Percentiles rank a stretch among this genome's conserved stretches.
phyloP scores from a whole-genome alignment of 2,797 vertebrate genomes.

The Tenualosa ilisha region DNA sequence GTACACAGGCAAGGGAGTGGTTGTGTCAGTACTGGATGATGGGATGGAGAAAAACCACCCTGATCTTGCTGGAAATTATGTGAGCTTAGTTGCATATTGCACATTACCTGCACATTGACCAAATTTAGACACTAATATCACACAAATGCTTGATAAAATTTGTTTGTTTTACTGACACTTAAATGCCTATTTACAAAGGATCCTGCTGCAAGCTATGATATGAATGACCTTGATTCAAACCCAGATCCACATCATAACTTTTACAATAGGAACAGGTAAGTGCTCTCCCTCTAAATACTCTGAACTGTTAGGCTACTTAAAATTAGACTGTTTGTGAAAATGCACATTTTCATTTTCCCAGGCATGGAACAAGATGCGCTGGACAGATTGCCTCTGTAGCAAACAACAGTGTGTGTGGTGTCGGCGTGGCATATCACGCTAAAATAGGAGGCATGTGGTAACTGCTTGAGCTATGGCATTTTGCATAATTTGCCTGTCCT shows the following conservation, averaged over 20 bases:
- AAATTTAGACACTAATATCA: not conserved
- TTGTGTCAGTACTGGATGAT: slow-evolving; percentile 74
- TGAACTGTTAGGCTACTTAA: not conserved
- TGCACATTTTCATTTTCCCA: slow-evolving; percentile 49
- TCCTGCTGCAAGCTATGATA: slow-evolving; percentile 75
- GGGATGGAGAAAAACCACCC: slow-evolving; percentile 79
- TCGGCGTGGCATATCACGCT: slow-evolving; percentile 92
- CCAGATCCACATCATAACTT: slow-evolving; percentile 70
- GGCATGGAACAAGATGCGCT: slow-evolving; percentile 94
- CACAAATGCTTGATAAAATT: too few relatives aligned
- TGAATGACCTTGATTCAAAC: slow-evolving; percentile 74
- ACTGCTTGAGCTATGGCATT: not conserved
- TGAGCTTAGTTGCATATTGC: slow-evolving; percentile 54
- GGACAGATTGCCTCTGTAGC: slow-evolving; percentile 93
- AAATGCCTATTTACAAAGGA: slow-evolving; percentile 63
- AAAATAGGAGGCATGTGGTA: slow-evolving; percentile 81
- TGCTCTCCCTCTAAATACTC: not conserved
- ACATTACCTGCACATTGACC: not conserved
- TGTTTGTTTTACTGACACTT: not conserved
- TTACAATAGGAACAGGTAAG: slow-evolving; percentile 69
- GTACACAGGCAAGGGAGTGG: slow-evolving; percentile 70
- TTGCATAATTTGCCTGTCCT: slow-evolving; percentile 21
- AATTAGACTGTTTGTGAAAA: not conserved
- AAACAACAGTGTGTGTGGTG: slow-evolving; percentile 91
- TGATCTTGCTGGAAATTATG: slow-evolving; percentile 73